Base-by-base conservation (phyloP, 2,797 vertebrate species). In the Moxostoma hubbsi region DNA sequence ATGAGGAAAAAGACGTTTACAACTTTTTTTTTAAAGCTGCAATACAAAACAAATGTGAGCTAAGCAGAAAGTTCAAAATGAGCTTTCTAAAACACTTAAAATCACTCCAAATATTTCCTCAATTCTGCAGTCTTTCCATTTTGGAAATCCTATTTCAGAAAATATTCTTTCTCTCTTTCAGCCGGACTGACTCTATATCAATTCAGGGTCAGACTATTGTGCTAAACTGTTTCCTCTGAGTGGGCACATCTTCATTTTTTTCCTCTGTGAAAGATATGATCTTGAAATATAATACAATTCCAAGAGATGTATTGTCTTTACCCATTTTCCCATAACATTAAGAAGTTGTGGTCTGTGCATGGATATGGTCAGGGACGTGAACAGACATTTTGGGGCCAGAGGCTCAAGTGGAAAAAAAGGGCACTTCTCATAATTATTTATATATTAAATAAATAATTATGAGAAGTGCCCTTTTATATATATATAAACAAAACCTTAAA, bases 61-160 rank as follows among this genome's bases (percentile, higher is more conserved):
- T 12, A 49, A n/a, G 49, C 67, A 24, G 47, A 69, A 55, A 61
- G 66, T 65, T 61, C 66, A 77, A 47, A 45, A 55, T 49, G 72
- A 69, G 13, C 51, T 65, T 64, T 54, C 9, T 75, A 75, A 81
- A 69, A 45, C 55, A 57, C 49, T 75, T 63, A 11, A 53, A 58
- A 57, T 51, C 15, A 62, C 45, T 51, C 7, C 53, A 70, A 18
- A 80, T 65, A 63, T 11, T 50, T 76, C 51, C 65, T 53, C 65
- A 61, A 16, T 18, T 50, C 75, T 66, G 59, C 62, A 75, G 72
- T 67, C 61, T 55, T 79, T 61, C 62, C 74, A 61, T 69, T 85
- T 81, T 54, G 46, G 45, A 81, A 79, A 83, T 73, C 71, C 72
- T 66, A 73, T 76, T 63, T 76, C 45, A 9, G 46, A 78, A 71